Conservation (phyloP, 2,797 vertebrate genomes). For the Rhinella marina region DNA sequence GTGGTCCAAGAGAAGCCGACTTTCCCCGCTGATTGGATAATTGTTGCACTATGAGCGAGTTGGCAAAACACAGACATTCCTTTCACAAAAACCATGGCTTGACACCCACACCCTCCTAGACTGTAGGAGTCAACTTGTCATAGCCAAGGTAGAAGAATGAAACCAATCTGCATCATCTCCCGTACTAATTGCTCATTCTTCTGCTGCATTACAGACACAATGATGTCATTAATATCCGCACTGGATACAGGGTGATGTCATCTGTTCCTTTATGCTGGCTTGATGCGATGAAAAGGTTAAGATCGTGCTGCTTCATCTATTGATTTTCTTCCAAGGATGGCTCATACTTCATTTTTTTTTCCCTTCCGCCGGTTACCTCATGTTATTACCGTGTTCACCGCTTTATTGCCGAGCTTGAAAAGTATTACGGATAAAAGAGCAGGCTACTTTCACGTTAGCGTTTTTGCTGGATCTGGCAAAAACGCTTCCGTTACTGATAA, state of each 20-base stretch:
- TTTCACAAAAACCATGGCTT: not conserved
- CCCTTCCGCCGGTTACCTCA: not conserved
- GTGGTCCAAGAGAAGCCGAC: not conserved
- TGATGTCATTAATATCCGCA: slow-evolving; percentile 31
- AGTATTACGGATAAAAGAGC: not conserved
- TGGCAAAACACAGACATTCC: slow-evolving; percentile 29
- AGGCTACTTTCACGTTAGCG: too few relatives aligned
- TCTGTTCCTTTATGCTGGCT: slow-evolving; percentile 6
- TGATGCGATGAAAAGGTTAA: not conserved
- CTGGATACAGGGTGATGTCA: slow-evolving; percentile 27
- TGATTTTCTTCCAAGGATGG: slow-evolving; percentile 15
- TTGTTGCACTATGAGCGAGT: slow-evolving; percentile 37
- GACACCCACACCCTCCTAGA: not conserved
- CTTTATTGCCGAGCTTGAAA: not conserved
- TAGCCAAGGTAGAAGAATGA: not conserved
- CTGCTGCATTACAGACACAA: not conserved
- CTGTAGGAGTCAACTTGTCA: slow-evolving; percentile 18
- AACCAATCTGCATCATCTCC: not conserved
- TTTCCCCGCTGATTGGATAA: slow-evolving; percentile 22
- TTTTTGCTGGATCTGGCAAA: too few relatives aligned
- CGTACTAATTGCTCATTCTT: not conserved
- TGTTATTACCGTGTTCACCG: not conserved
- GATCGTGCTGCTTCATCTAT: slow-evolving; percentile 2
- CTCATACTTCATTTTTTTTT: not conserved
- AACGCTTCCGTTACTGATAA: too few relatives aligned